phyloP scores from a whole-genome alignment of 2,113 vertebrate species.

The Calcarius ornatus region DNA sequence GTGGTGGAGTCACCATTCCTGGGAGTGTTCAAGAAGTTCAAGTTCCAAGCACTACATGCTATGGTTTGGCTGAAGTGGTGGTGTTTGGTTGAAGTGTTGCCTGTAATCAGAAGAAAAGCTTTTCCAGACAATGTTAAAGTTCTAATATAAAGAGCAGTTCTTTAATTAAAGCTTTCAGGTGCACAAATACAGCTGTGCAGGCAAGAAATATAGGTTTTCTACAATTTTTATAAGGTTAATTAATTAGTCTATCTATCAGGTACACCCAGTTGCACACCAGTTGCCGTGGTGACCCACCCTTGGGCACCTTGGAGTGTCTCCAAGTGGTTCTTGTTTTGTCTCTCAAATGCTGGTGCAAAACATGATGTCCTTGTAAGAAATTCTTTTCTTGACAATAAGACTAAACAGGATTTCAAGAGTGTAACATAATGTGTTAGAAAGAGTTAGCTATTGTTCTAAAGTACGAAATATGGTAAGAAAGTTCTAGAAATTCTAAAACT shows the following conservation, averaged over 20 bases:
- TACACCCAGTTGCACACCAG: too few species aligned
- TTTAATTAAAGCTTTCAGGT: neutral
- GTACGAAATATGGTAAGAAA: neutral
- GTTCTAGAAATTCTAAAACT: neutral
- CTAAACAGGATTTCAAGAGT: neutral
- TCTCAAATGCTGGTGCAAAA: neutral
- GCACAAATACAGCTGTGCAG: neutral
- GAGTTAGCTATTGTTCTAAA: neutral
- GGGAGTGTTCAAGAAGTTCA: neutral
- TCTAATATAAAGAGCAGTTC: neutral
- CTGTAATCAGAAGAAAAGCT: neutral
- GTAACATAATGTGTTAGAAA: neutral
- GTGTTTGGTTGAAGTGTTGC: neutral
- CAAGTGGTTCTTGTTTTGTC: neutral
- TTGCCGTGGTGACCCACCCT: neutral
- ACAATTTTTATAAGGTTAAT: neutral
- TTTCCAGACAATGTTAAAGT: neutral
- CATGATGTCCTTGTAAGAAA: neutral
- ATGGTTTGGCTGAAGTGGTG: neutral
- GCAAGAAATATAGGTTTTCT: neutral
- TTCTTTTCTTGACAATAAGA: neutral
- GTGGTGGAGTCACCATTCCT: neutral
- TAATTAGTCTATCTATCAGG: neutral
- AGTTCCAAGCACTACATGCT: neutral
- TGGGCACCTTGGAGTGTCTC: neutral